Evolutionary conservation across 2,888 invertebrate genomes (phyloP), one percentile per base, ranked within the genome.

Genomic region (Epirrhoe tristata): DNA sequence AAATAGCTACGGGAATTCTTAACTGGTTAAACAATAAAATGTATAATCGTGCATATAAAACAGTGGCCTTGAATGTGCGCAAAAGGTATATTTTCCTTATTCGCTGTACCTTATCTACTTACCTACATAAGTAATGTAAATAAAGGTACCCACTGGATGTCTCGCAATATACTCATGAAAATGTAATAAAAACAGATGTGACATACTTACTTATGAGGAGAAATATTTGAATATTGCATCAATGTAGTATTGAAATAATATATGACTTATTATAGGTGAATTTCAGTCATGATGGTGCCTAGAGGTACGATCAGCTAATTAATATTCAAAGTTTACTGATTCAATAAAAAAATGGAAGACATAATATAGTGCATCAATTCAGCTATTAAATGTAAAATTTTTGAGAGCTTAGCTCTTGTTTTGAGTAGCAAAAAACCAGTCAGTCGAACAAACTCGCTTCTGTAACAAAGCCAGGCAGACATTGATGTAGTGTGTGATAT

Each of bases 401-500:
- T 24, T 3, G 24, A 24, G 24, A 24, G 3, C 24, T 24, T 3
- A 24, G 24, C 24, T 24, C 24, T 24, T 24, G 24, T 24, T 3
- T 24, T 12, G 31, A 53, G 31, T 16, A 60, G 32, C 31, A n/a
- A 61, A 54, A 46, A 56, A 62, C 39, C 36, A 51, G 51, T 16
- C 16, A 16, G 36, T 5, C 17, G 17, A 16, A 57, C n/a, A 12
- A 54, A 16, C 39, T 24, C 8, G 5, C 39, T 39, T 52, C 54
- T 43, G 55, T 34, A 58, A 62, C 54, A 53, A 46, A 51, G 66
- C 36, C 34, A 57, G 17, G 36, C 53, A 62, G 57, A 64, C 39
- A 52, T 65, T 56, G 67, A 58, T 66, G 58, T 65, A 14, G 61
- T 54, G 43, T 59, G 60, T 54, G 63, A 67, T 63, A 68, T 58